These are phyloP conservation scores for Nettapus auritus DNA, from an alignment of 2,113 vertebrate species.

Conservation along the genomic window DNA sequence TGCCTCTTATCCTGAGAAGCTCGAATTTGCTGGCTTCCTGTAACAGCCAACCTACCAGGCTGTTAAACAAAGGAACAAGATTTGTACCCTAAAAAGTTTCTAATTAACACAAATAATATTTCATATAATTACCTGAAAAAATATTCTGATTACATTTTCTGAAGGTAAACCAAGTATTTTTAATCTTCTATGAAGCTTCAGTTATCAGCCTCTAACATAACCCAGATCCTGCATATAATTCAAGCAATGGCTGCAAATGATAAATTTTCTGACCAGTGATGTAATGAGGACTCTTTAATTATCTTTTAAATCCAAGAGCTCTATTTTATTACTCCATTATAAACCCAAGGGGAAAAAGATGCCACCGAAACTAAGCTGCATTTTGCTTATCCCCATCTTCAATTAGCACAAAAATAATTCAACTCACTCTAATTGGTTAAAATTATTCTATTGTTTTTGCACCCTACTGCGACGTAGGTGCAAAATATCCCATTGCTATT, in stretches of 20 bases:
- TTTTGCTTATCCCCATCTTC: slow-evolving; percentile 31
- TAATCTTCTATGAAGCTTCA: not conserved
- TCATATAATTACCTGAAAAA: not conserved
- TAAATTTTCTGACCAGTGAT: not conserved
- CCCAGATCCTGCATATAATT: not conserved
- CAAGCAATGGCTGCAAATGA: not conserved
- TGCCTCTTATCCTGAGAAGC: not conserved
- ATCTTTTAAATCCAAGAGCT: slow-evolving; percentile 72
- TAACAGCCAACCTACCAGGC: not conserved
- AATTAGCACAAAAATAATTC: slow-evolving; percentile 7
- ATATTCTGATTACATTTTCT: not conserved
- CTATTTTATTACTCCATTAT: slow-evolving; percentile 57
- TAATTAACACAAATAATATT: not conserved
- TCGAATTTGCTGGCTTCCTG: not conserved
- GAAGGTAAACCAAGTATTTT: not conserved
- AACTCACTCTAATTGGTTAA: not conserved
- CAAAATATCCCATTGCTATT: not conserved
- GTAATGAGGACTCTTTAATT: slow-evolving; percentile 1
- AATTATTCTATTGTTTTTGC: not conserved
- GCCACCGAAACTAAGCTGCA: slow-evolving; percentile 22
- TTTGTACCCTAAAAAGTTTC: not conserved
- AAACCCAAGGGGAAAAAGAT: slow-evolving; percentile 48
- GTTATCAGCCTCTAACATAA: not conserved
- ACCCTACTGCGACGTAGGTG: not conserved
- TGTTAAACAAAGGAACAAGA: not conserved